Evolutionary conservation across 2,113 vertebrate genomes (phyloP).

Genomic region (Aspidoscelis tigris): DNA sequence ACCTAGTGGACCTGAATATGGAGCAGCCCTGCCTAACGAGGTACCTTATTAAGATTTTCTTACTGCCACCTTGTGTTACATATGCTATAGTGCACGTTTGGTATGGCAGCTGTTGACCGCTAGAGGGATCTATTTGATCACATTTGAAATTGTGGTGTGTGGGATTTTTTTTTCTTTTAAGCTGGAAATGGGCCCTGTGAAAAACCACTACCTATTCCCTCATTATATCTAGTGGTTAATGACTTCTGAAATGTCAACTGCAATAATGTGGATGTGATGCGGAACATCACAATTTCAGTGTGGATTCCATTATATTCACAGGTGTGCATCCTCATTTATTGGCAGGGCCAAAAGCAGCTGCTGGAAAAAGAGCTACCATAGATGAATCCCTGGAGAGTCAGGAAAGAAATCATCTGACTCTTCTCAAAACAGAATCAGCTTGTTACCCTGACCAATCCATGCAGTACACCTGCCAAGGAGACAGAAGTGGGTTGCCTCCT

Average conservation of each 20-base stretch:
- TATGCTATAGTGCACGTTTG: background rate
- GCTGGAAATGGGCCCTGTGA: no score
- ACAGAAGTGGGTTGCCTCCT: no score
- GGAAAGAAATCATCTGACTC: no score
- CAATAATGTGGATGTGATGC: background rate
- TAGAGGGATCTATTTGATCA: conserved; percentile 40
- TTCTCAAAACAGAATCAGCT: no score
- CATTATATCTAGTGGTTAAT: background rate
- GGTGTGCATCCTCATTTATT: background rate
- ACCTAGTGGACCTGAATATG: background rate
- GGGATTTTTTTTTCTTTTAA: background rate
- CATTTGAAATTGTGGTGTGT: background rate
- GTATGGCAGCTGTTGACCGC: conserved; percentile 1
- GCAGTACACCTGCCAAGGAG: no score
- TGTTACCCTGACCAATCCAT: no score
- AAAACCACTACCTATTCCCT: no score
- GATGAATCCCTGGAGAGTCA: no score
- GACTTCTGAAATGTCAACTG: no score
- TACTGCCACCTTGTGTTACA: background rate
- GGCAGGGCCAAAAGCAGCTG: background rate
- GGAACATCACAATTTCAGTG: background rate
- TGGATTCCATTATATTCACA: background rate
- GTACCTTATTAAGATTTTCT: background rate
- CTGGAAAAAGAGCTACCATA: no score
- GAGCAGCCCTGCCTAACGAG: background rate